A percentile compares a stretch with the other conserved stretches of the same genome.
These are phyloP conservation scores for Lontra canadensis DNA, from an alignment of 2,113 vertebrate species.

Conservation along the genomic window DNA sequence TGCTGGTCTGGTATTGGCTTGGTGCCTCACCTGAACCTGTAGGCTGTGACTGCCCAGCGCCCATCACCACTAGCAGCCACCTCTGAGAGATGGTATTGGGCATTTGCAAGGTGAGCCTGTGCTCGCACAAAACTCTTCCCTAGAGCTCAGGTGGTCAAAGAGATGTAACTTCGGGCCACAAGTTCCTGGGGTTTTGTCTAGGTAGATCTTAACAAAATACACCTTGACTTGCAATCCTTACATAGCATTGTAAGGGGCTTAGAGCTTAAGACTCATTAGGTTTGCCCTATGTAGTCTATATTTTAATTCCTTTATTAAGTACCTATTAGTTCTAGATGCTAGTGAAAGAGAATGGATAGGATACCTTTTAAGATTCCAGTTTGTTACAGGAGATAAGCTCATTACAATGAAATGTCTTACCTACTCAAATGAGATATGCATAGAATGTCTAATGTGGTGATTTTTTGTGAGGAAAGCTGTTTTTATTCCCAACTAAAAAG, in stretches of 20 bases:
- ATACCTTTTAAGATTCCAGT: background rate
- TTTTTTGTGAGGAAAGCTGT: background rate
- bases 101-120: background rate
- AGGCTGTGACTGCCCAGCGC: background rate
- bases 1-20: accelerated
- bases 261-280: background rate
- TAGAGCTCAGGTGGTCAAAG: background rate
- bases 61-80: background rate
- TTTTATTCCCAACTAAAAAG: background rate
- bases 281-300: background rate
- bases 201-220: background rate
- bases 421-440: background rate
- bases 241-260: background rate
- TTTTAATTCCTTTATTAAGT: background rate
- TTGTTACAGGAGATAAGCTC: background rate
- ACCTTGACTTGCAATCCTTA: background rate
- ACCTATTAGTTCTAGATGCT: background rate
- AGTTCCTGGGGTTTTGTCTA: background rate
- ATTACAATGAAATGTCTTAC: background rate
- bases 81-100: background rate
- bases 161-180: too few species aligned
- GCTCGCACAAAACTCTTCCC: background rate
- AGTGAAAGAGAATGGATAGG: background rate
- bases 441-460: background rate
- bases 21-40: accelerated